These are phyloP conservation scores for Sinonovacula constricta DNA, from an alignment of 1,140 invertebrate species.

Conservation along the genomic window DNA sequence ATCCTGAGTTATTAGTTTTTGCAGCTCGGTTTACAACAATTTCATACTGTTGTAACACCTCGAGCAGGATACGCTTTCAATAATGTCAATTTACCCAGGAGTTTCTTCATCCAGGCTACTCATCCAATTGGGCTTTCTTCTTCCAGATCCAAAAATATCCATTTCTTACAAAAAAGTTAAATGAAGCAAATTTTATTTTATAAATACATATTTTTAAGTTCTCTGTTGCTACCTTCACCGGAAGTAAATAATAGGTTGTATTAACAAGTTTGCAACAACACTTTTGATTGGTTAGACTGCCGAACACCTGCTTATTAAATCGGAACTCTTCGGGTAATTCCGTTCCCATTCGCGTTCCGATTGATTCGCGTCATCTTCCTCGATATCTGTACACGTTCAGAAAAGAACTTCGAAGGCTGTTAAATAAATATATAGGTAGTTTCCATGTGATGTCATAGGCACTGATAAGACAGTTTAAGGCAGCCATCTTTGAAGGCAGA, in stretches of 20 bases:
- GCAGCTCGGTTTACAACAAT: background rate
- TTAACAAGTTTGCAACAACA: too few relatives aligned
- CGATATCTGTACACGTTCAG: too few relatives aligned
- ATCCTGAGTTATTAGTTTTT: background rate
- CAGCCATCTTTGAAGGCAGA: too few relatives aligned
- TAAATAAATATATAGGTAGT: too few relatives aligned
- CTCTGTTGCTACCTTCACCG: slow-evolving; percentile 49
- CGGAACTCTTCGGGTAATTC: too few relatives aligned
- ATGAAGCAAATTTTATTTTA: background rate
- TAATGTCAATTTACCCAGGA: slow-evolving; percentile 13
- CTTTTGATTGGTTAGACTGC: slow-evolving; percentile 29
- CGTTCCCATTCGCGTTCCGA: too few relatives aligned
- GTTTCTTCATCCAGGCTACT: slow-evolving; percentile 47
- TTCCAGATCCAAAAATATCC: slow-evolving; percentile 44
- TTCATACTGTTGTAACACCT: background rate
- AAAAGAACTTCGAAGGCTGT: too few relatives aligned
- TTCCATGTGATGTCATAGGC: too few relatives aligned
- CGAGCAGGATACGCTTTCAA: background rate
- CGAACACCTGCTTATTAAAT: too few relatives aligned
- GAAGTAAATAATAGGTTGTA: background rate
- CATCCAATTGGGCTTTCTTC: slow-evolving; percentile 34
- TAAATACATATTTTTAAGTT: slow-evolving; percentile 3
- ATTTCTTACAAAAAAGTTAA: background rate
- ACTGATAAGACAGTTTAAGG: too few relatives aligned
- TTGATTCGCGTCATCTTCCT: too few relatives aligned